Evolutionary conservation across 2,888 invertebrate species (phyloP), one percentile per base, ranked within the genome.

Genomic region (Leptothorax acervorum): DNA sequence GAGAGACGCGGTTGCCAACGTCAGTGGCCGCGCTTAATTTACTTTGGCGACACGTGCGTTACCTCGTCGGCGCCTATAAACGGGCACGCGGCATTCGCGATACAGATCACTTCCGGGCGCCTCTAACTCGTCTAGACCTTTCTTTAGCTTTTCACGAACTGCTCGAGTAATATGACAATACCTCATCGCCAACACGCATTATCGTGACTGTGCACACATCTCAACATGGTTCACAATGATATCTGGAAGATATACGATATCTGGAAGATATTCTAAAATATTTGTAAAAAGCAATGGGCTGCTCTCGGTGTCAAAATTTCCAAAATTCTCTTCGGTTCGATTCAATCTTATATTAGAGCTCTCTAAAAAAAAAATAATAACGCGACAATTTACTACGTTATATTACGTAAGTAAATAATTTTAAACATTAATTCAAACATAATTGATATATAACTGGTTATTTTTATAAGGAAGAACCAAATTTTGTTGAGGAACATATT

Each of bases 31-130:
- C 60, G 66, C 53, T 86, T 86, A 86, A 86, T 79, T 86, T 82
- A 57, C 76, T 82, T 84, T 65, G 28, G 51, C 51, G 45, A 85
- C 71, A 81, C 70, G 82, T 65, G 63, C 53, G 57, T 74, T 66
- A n/a, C 51, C 83, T 81, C 60, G 51, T 82, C 83, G 86, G 86
- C 85, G 86, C 79, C 63, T 66, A 51, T 55, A 45, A 65, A 78
- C 35, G 3, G 65, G 63, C 55, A 53, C 53, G 23, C 23, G 23
- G 23, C 23, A 23, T 23, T 57, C 65, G 73, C 81, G 70, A 57
- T 53, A 51, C 35, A 78, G 82, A 79, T 85, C 84, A 84, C 73
- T 88, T 87, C 85, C 85, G 84, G 73, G n/a, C 78, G 78, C 73
- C 28, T 55, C n/a, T 28, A 11, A 28, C 53, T n/a, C 45, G 28